Evolutionary conservation across 2,888 invertebrate species (phyloP).

Genomic region (Brachypalpus laphriformis): DNA sequence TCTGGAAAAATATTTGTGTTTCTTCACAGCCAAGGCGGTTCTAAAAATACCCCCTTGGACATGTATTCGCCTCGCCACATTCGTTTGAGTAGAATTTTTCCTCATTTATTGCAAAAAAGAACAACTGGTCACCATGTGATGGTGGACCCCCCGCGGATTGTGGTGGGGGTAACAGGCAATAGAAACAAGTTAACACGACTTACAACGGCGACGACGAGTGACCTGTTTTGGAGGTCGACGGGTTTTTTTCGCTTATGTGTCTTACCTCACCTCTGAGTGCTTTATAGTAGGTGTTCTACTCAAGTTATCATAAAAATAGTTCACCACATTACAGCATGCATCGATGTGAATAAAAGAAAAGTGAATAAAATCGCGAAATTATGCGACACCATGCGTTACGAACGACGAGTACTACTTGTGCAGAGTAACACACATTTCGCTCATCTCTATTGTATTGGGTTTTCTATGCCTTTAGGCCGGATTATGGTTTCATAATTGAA

Average conservation of each 20-base stretch:
- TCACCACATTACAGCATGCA: not conserved
- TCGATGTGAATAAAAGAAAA: not conserved
- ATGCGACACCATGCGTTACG: not conserved
- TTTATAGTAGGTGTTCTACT: not conserved
- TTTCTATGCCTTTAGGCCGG: constrained; percentile 5
- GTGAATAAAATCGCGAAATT: not conserved
- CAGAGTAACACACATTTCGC: not conserved
- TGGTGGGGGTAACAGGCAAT: not conserved
- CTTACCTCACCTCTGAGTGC: constrained; percentile 2
- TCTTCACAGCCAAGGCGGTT: constrained; percentile 4
- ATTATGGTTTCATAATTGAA: constrained; percentile 38
- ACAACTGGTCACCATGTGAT: not conserved
- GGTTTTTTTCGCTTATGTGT: constrained; percentile 28
- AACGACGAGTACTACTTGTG: not conserved
- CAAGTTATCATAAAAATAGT: constrained; percentile 8
- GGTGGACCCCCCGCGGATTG: not conserved
- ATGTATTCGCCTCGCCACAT: not conserved
- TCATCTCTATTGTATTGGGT: not conserved
- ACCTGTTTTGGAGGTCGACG: constrained; percentile 71
- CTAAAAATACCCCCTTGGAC: constrained; percentile 57
- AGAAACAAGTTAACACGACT: constrained; percentile 46
- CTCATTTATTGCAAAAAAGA: constrained; percentile 1
- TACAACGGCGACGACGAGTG: constrained; percentile 29
- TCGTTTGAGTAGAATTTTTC: not conserved
- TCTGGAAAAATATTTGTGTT: not conserved